Conservation (phyloP, 2,888 invertebrate species). For the Drosophila multiciliata region DNA sequence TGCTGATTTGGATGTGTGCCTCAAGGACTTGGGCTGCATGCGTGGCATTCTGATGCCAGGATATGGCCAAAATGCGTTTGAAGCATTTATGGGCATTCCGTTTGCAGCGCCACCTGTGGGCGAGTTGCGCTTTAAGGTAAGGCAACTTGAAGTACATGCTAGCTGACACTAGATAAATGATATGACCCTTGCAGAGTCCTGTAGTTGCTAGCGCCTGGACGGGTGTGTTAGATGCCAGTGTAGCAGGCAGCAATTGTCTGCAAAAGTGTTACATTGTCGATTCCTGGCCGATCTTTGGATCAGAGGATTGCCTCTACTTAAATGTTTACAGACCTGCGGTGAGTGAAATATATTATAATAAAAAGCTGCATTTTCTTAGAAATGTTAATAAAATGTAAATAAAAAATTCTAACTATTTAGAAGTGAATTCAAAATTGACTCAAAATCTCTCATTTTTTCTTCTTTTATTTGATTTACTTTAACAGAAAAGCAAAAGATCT, state of each 20-base stretch:
- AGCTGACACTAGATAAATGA: background rate
- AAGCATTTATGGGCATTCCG: slow-evolving; percentile 84
- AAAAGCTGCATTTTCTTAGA: background rate
- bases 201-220: slow-evolving; percentile 67
- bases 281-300: slow-evolving; percentile 78
- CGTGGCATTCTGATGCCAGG: slow-evolving; percentile 73
- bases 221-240: slow-evolving; percentile 73
- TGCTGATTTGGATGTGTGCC: slow-evolving; percentile 66
- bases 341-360: slow-evolving; percentile 5
- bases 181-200: slow-evolving; percentile 73
- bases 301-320: slow-evolving; percentile 86
- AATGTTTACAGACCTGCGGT: slow-evolving; percentile 85
- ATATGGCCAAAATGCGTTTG: slow-evolving; percentile 69
- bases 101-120: slow-evolving; percentile 83
- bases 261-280: slow-evolving; percentile 85
- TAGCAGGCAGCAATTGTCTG: slow-evolving; percentile 83
- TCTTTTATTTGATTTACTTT: background rate
- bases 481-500: slow-evolving; percentile 15
- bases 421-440: background rate
- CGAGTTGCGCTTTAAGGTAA: slow-evolving; percentile 78
- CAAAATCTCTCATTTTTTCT: background rate
- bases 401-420: background rate
- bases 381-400: background rate
- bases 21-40: slow-evolving; percentile 74
- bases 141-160: slow-evolving; percentile 3